Conservation (phyloP, 1,140 invertebrate species). For the Magallana angulata region DNA sequence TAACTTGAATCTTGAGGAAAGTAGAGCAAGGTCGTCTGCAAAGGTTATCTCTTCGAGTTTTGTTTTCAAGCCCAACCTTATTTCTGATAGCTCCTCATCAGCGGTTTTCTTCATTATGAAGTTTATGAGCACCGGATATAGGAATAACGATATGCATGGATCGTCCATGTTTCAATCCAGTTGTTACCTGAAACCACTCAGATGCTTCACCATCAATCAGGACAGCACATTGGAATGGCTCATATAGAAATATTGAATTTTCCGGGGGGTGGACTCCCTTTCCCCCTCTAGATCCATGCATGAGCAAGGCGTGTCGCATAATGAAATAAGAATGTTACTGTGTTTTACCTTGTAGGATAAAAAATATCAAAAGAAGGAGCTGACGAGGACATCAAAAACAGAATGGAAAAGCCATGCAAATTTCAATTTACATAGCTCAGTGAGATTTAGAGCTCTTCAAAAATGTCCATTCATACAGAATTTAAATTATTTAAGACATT, state of each 20-base stretch:
- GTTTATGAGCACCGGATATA: slow-evolving; percentile 40
- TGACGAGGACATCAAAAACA: slow-evolving; percentile 14
- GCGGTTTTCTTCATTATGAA: slow-evolving; percentile 35
- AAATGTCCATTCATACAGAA: slow-evolving; percentile 28
- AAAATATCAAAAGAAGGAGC: slow-evolving; percentile 16
- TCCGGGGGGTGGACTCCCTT: no score
- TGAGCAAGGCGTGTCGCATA: no score
- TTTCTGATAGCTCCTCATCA: background rate
- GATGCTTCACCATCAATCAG: background rate
- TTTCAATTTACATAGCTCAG: background rate
- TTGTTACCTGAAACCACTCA: slow-evolving; percentile 42
- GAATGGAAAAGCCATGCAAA: slow-evolving; percentile 28
- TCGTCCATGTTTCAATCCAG: slow-evolving; percentile 42
- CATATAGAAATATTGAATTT: slow-evolving; percentile 20
- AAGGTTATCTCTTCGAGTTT: background rate
- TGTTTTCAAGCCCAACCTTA: no score
- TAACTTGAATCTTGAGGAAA: slow-evolving; percentile 27
- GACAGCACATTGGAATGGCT: slow-evolving; percentile 8
- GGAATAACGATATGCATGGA: background rate
- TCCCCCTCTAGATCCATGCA: no score
- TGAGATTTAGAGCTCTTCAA: slow-evolving; percentile 10
- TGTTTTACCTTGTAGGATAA: slow-evolving; percentile 31
- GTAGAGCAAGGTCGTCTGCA: slow-evolving; percentile 29
- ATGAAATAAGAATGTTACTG: no score
- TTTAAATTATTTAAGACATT: slow-evolving; percentile 41